phyloP scores from a whole-genome alignment of 2,797 vertebrate genomes.

The Amphiprion clarkii region DNA sequence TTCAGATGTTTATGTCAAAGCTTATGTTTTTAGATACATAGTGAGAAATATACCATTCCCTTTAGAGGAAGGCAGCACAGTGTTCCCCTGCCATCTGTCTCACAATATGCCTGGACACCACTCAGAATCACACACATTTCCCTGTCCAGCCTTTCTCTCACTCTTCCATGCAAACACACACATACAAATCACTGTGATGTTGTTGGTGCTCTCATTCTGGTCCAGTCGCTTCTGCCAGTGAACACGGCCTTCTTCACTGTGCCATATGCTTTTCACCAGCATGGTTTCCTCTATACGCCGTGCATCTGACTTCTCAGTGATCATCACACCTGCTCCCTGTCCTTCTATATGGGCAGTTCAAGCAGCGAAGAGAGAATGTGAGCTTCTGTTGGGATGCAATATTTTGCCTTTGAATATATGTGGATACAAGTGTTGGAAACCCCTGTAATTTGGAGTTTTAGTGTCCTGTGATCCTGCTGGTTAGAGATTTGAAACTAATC shows the following conservation, averaged over 20 bases:
- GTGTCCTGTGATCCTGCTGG: slow-evolving; percentile 19
- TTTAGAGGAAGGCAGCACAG: slow-evolving; percentile 38
- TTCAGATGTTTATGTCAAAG: slow-evolving; percentile 11
- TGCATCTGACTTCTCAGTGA: slow-evolving; percentile 39
- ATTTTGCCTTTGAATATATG: slow-evolving; percentile 8
- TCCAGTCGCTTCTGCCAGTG: slow-evolving; percentile 21
- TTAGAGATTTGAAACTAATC: slow-evolving; percentile 41
- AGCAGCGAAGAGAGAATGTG: slow-evolving; percentile 1
- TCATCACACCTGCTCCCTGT: slow-evolving; percentile 28
- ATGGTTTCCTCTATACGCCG: slow-evolving; percentile 27
- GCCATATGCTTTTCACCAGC: slow-evolving; percentile 55
- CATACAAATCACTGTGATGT: slow-evolving; percentile 18
- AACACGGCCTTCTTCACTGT: slow-evolving; percentile 10
- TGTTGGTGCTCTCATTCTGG: slow-evolving; percentile 19
- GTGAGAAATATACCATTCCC: slow-evolving; percentile 26
- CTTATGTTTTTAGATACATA: slow-evolving; percentile 20
- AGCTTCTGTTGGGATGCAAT: neutral
- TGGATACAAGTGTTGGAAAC: neutral
- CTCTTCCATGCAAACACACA: slow-evolving; percentile 15
- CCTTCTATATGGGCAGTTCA: slow-evolving; percentile 34
- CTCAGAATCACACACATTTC: slow-evolving; percentile 40
- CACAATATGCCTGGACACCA: slow-evolving; percentile 59
- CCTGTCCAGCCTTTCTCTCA: slow-evolving; percentile 17
- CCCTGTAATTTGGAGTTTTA: slow-evolving; percentile 12
- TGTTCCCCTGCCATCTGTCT: slow-evolving; percentile 69